These are phyloP conservation scores for Mola mola DNA, from an alignment of 2,113 vertebrate genomes.

Conservation along the genomic window DNA sequence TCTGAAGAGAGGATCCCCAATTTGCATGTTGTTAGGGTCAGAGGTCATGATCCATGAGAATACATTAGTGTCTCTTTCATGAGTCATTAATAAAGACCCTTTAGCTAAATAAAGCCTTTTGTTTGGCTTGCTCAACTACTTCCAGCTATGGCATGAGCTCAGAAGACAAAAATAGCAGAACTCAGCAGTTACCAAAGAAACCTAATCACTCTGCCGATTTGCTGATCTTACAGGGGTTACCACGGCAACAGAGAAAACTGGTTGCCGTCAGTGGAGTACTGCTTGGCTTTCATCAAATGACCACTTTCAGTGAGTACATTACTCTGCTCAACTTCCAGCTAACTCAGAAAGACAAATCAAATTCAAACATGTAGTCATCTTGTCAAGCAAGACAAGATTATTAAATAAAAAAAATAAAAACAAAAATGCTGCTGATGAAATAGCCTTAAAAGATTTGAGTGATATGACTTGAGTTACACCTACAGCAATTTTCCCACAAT, in stretches of 20 bases:
- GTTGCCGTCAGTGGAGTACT: slow-evolving; percentile 66
- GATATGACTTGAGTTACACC: slow-evolving; percentile 16
- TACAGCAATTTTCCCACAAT: slow-evolving; percentile 7
- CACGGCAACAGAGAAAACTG: slow-evolving; percentile 84
- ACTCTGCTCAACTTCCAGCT: slow-evolving; percentile 31
- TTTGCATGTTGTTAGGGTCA: background rate
- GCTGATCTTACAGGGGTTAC: slow-evolving; percentile 69
- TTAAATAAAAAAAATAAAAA: background rate
- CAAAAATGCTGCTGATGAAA: slow-evolving; percentile 34
- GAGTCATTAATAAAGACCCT: slow-evolving; percentile 7
- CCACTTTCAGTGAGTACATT: slow-evolving; percentile 58
- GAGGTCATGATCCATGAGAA: slow-evolving; percentile 11
- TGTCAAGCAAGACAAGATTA: no score
- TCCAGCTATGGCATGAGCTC: slow-evolving; percentile 35
- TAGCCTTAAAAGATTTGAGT: slow-evolving; percentile 3
- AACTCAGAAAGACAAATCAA: slow-evolving; percentile 7
- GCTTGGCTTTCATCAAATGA: slow-evolving; percentile 61
- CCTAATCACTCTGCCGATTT: slow-evolving; percentile 58
- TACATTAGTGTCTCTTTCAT: background rate
- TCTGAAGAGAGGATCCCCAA: no score
- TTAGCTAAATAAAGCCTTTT: slow-evolving; percentile 33
- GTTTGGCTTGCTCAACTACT: slow-evolving; percentile 44
- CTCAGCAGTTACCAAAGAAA: slow-evolving; percentile 80
- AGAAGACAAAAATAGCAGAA: slow-evolving; percentile 72
- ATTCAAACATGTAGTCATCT: no score